Conservation (phyloP, 2,888 invertebrate species). For the Branchipolynoe longqiensis region DNA sequence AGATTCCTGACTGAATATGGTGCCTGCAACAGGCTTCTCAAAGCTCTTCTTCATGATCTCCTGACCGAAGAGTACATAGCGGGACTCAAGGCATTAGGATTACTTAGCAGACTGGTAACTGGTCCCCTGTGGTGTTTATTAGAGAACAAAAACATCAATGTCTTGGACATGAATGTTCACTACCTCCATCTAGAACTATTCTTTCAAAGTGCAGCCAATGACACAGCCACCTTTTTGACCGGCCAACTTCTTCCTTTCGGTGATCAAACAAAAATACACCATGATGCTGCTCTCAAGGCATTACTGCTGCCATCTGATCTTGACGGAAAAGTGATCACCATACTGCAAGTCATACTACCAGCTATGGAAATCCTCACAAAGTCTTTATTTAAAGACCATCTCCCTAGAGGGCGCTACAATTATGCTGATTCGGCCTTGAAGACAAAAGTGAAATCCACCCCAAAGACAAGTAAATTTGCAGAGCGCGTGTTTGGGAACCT, state of each 20-base stretch:
- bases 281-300: background rate
- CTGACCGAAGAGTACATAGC: background rate
- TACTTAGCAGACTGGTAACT: background rate
- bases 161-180: background rate
- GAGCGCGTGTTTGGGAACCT: background rate
- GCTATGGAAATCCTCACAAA: background rate
- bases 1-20: too few species aligned
- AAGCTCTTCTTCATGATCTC: conserved; percentile 31
- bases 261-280: background rate
- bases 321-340: background rate
- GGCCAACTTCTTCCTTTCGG: background rate
- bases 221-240: background rate
- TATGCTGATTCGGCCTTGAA: background rate
- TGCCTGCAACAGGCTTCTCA: background rate
- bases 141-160: background rate
- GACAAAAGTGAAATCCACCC: background rate
- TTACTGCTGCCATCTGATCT: background rate
- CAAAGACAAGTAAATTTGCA: background rate
- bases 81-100: conserved; percentile 2
- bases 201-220: background rate
- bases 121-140: conserved; percentile 12
- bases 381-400: background rate
- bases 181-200: background rate
- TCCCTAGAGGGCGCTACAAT: background rate
- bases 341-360: background rate